Percentiles rank a stretch among this genome's conserved stretches.
These are phyloP conservation scores for Ophion ventricosus DNA, from an alignment of 2,888 invertebrate species.

Conservation along the genomic window DNA sequence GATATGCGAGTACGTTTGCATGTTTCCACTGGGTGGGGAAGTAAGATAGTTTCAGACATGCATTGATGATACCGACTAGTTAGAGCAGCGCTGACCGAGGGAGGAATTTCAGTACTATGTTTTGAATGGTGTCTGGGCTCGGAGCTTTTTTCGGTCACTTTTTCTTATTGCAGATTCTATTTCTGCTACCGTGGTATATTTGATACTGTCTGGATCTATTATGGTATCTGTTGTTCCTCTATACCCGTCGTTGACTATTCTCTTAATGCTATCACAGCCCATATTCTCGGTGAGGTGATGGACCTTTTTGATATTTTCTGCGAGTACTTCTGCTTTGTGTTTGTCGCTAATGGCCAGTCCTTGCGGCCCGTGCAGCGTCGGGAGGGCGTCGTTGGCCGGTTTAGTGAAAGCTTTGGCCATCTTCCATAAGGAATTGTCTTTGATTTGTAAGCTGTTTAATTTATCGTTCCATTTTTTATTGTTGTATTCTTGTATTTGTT, in stretches of 20 bases:
- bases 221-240: not conserved
- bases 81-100: constrained; percentile 21
- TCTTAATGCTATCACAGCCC: not conserved
- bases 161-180: constrained; percentile 5
- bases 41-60: constrained; percentile 20
- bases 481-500: not conserved
- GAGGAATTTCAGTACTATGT: constrained; percentile 48
- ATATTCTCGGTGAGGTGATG: constrained; percentile 14
- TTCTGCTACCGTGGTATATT: not conserved
- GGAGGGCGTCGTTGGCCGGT: not conserved
- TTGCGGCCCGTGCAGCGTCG: not conserved
- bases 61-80: constrained; percentile 22
- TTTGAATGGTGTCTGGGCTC: constrained; percentile 35
- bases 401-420: not conserved
- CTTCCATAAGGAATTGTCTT: not conserved
- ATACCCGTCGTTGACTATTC: not conserved
- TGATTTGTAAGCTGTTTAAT: not conserved
- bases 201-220: too few species aligned
- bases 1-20: constrained; percentile 50
- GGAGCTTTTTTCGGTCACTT: constrained; percentile 42
- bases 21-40: constrained; percentile 66
- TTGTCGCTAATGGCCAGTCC: not conserved
- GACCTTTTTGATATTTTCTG: not conserved
- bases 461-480: not conserved
- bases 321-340: not conserved